Base-by-base conservation (phyloP, 2,797 vertebrate species). In the Limosa lapponica region DNA sequence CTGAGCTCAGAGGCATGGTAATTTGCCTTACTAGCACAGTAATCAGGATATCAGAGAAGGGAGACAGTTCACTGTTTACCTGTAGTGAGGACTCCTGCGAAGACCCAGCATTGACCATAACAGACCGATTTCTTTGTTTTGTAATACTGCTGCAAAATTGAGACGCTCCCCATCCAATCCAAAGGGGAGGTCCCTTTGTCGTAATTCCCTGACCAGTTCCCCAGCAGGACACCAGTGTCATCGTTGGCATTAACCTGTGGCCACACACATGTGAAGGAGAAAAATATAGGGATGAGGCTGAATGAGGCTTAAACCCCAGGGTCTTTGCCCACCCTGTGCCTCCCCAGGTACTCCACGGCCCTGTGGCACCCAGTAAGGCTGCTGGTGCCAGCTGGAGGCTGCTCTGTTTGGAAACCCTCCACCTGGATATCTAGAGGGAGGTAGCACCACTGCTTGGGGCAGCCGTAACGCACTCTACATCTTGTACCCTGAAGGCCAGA, bases 31-130 rank as follows among this genome's bases (percentile, higher is more conserved):
- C 9, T 39, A 18, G 62, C 55, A 22, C 34, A 23, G 79, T 6
- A 59, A 36, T 8, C 3, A 27, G 66, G 57, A 11, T 28, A 58
- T 36, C 22, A 41, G 78, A 27, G 39, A 58, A 61, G 8, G 77
- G 61, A 75, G 41, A 23, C 0, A 1, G 19, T 24, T 66, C 20
- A 6, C 23, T 15, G 4, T 16, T 75, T 85, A 98, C 98, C 97
- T 95, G 98, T 98, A 34, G 96, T 98, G 66, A 98, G 94, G 72
- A 98, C 95, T 49, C 97, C 98, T 30, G 98, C 91, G 1, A 98
- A 98, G 55, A 98, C 98, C 97, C 97, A 98, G 54, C 98, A 98
- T 55, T 98, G 98, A 30, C 97, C 97, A 0, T 82, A 98, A 12
- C 4, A 2, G 25, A 98, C 88, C 0, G 97, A 87, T 55, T 39